Evolutionary conservation across 2,888 invertebrate genomes (phyloP).

Genomic region (Glyphotaelius pellucidus): DNA sequence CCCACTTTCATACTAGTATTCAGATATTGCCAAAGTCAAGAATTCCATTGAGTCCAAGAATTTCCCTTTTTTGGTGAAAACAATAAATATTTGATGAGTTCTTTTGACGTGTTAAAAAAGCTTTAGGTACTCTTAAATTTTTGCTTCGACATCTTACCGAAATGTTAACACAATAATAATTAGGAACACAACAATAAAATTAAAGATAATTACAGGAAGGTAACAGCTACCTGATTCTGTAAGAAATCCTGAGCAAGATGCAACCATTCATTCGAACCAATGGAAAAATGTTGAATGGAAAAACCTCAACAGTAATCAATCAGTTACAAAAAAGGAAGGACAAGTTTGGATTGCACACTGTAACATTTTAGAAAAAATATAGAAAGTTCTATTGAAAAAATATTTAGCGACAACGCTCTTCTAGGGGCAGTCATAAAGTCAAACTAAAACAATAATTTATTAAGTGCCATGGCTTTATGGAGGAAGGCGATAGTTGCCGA

Average conservation of each 20-base stretch:
- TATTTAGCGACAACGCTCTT: constrained; percentile 53
- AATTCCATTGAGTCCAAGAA: background rate
- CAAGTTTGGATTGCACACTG: constrained; percentile 57
- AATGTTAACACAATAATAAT: no score
- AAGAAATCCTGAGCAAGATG: constrained; percentile 51
- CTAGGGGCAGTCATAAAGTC: constrained; percentile 61
- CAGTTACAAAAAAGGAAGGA: constrained; percentile 36
- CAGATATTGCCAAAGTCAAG: constrained; percentile 14
- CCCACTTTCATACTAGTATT: background rate
- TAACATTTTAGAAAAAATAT: constrained; percentile 43
- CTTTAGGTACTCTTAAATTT: background rate
- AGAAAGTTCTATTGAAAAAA: constrained; percentile 44
- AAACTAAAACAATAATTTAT: constrained; percentile 39
- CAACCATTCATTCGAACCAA: constrained; percentile 25
- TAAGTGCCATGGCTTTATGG: constrained; percentile 56
- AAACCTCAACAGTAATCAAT: constrained; percentile 40
- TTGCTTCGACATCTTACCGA: background rate
- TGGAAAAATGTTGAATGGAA: constrained; percentile 2
- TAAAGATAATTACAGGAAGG: background rate
- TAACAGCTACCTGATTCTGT: constrained; percentile 41
- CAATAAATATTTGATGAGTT: background rate
- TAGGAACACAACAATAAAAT: background rate
- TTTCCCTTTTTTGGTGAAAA: background rate
- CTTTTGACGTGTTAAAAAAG: background rate
- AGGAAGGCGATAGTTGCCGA: constrained; percentile 50